Conservation (phyloP, 2,113 vertebrate genomes). For the Periophthalmodon schlosseri region DNA sequence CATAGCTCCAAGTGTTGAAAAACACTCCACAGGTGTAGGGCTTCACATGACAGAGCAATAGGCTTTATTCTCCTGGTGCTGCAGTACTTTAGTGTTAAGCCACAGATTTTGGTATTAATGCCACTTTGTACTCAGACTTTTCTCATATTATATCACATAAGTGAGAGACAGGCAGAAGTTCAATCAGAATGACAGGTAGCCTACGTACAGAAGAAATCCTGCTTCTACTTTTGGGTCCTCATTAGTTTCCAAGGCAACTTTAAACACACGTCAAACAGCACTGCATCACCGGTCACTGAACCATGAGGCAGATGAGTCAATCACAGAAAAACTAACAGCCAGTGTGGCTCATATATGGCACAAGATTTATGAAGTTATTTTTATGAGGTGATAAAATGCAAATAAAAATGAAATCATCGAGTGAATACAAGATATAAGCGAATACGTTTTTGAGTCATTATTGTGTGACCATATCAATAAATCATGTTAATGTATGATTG, state of each 20-base stretch:
- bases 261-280: conserved; percentile 5
- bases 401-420: too few species aligned
- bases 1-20: conserved; percentile 16
- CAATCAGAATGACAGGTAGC: conserved; percentile 8
- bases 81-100: neutral
- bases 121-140: too few species aligned
- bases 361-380: too few species aligned
- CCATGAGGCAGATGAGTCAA: neutral
- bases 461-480: too few species aligned
- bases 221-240: conserved; percentile 25
- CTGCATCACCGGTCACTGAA: neutral
- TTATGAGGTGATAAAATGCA: too few species aligned
- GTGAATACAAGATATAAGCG: too few species aligned
- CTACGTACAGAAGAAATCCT: conserved; percentile 12
- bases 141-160: neutral
- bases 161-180: conserved; percentile 10
- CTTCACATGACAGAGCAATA: neutral
- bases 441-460: too few species aligned
- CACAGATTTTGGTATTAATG: neutral
- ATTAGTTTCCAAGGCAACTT: conserved; percentile 52
- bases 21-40: neutral
- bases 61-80: neutral
- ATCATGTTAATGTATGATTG: too few species aligned
- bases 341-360: neutral
- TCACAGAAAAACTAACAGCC: neutral